phyloP scores from a whole-genome alignment of 2,797 vertebrate species.

The Notoglanidium macrostoma region DNA sequence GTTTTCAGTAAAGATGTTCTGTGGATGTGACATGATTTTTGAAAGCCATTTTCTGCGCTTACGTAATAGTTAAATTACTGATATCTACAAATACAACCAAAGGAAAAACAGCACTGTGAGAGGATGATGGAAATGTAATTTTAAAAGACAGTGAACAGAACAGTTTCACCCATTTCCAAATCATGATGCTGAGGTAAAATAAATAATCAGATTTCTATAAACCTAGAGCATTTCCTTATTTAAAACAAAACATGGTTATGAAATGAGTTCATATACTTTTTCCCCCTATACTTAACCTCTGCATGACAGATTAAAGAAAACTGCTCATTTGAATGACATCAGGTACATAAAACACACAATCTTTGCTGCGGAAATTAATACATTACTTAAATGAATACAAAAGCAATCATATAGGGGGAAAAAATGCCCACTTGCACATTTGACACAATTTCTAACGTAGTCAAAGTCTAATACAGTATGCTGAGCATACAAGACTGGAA shows the following conservation, averaged over 20 bases:
- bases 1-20: conserved; percentile 24
- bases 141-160: conserved; percentile 58
- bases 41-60: conserved; percentile 36
- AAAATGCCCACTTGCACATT: conserved; percentile 33
- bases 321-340: neutral
- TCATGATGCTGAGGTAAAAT: conserved; percentile 43
- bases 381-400: conserved; percentile 40
- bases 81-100: neutral
- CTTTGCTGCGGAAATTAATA: conserved; percentile 21
- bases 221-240: conserved; percentile 9
- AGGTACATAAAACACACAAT: neutral
- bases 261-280: conserved; percentile 1
- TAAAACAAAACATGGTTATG: neutral
- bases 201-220: conserved; percentile 48
- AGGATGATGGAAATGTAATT: conserved; percentile 53
- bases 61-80: neutral
- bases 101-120: conserved; percentile 17
- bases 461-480: neutral
- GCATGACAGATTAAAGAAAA: neutral
- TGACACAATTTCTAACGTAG: conserved; percentile 21
- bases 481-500: neutral
- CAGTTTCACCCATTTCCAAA: conserved; percentile 49
- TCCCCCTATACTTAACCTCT: neutral
- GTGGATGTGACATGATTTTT: conserved; percentile 29
- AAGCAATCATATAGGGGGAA: conserved; percentile 7